Evolutionary conservation across 2,113 vertebrate species (phyloP), one percentile per base, ranked within the genome.

Genomic region (Myotis lucifugus): DNA sequence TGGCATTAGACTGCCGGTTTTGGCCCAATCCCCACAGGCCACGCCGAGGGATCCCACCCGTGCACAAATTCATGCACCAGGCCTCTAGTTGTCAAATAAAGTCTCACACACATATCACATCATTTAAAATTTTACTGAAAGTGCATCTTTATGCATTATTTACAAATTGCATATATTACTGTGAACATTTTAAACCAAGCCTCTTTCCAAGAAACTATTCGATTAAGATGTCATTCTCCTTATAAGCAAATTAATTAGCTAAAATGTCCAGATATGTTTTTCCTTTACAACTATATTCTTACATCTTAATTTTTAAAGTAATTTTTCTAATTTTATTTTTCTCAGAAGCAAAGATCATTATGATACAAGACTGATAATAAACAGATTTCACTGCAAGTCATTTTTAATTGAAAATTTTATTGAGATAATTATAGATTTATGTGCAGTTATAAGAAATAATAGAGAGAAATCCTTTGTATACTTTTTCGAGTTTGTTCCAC

Each of bases 181-280:
- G 50, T 76, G 21, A 59, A 54, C 4, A 25, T 94, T 89, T 87
- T 84, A 94, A 83, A 94, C 2, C 66, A 87, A 86, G 90, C 46
- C 18, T 90, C 34, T 29, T 92, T 77, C 17, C 5, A 86, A 73
- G 46, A 84, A 95, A 61, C 8, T 40, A 2, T 73, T 72, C 78
- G 34, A 87, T 92, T 72, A 83, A 85, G 19, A 56, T 88, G 87
- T 19, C 13, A 83, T 74, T 83, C 18, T 92, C 40, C 54, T 93
- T 79, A 67, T 2, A 84, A 90, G 46, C 46, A 78, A 94, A 67
- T 52, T 23, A 77, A 19, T 82, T 70, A 40, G 34, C 13, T 90
- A 83, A 91, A 92, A 89, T 77, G 86, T 85, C 70, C 92, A 85
- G 29, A 85, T 25, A 70, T 64, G 1, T n/a, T 91, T 83, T 94